Percentiles rank a stretch among this genome's conserved stretches.
phyloP scores from a whole-genome alignment of 2,113 vertebrate species.

The Pachyramphus minor region DNA sequence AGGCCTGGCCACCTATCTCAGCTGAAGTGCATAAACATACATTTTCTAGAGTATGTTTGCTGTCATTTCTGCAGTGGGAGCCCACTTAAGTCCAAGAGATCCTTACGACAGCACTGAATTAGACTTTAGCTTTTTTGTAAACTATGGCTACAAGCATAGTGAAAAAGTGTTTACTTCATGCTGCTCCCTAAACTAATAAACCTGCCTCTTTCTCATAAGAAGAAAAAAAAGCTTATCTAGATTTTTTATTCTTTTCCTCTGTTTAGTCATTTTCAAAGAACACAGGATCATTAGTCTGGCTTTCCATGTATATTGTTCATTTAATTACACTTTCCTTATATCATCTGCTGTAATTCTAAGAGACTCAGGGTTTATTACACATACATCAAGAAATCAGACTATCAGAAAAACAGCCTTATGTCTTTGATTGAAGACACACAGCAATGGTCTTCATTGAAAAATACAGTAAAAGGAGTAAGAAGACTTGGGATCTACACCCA shows the following conservation, averaged over 20 bases:
- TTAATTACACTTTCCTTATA: conserved; percentile 32
- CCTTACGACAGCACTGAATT: background rate
- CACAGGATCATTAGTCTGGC: background rate
- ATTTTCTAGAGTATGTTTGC: background rate
- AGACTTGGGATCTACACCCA: background rate
- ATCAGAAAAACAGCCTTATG: background rate
- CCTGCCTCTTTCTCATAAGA: background rate
- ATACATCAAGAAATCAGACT: background rate
- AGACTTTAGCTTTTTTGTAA: background rate
- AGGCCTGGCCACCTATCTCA: background rate
- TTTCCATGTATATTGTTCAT: background rate
- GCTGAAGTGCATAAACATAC: background rate
- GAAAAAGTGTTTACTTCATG: background rate
- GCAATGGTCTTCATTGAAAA: background rate
- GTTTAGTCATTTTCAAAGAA: background rate
- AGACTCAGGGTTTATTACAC: background rate
- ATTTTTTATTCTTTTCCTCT: background rate
- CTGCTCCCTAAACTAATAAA: conserved; percentile 5
- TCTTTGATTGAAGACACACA: background rate
- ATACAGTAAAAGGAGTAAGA: background rate
- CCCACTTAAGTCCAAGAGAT: background rate
- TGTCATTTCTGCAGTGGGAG: background rate
- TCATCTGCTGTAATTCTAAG: background rate
- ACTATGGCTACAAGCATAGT: background rate
- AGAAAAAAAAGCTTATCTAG: background rate